phyloP scores from a whole-genome alignment of 2,797 vertebrate species.

The Lepus townsendii region DNA sequence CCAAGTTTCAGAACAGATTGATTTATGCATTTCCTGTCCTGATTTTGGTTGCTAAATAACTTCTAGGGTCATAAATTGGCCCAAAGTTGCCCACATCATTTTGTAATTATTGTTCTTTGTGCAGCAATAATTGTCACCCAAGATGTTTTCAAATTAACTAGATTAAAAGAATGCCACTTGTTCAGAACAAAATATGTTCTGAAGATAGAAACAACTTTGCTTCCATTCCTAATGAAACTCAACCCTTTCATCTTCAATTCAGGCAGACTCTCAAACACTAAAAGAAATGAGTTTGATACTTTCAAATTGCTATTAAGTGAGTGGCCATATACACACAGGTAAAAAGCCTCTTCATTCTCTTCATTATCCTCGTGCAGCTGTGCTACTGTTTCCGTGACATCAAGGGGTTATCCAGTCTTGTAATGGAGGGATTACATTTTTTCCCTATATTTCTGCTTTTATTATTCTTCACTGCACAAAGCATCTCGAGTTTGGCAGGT shows the following conservation, averaged over 20 bases:
- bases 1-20: background rate
- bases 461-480: conserved; percentile 69
- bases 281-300: conserved; percentile 70
- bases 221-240: conserved; percentile 77
- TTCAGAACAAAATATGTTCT: conserved; percentile 67
- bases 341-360: conserved; percentile 55
- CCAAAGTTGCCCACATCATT: conserved; percentile 71
- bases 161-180: conserved; percentile 81
- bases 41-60: conserved; percentile 68
- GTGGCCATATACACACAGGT: conserved; percentile 59
- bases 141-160: conserved; percentile 79
- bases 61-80: conserved; percentile 70
- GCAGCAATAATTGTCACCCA: conserved; percentile 76
- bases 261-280: conserved; percentile 65
- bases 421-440: conserved; percentile 50
- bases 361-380: conserved; percentile 60
- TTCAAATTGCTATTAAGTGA: conserved; percentile 68
- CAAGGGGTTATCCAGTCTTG: background rate
- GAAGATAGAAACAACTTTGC: conserved; percentile 55
- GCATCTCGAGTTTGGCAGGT: conserved; percentile 47
- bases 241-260: conserved; percentile 73
- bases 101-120: conserved; percentile 59
- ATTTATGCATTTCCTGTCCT: conserved; percentile 41
- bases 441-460: conserved; percentile 64
- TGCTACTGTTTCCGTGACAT: conserved; percentile 56